Percentiles rank a stretch among this genome's conserved stretches.
phyloP scores from a whole-genome alignment of 2,113 vertebrate genomes.

The Suricata suricatta region DNA sequence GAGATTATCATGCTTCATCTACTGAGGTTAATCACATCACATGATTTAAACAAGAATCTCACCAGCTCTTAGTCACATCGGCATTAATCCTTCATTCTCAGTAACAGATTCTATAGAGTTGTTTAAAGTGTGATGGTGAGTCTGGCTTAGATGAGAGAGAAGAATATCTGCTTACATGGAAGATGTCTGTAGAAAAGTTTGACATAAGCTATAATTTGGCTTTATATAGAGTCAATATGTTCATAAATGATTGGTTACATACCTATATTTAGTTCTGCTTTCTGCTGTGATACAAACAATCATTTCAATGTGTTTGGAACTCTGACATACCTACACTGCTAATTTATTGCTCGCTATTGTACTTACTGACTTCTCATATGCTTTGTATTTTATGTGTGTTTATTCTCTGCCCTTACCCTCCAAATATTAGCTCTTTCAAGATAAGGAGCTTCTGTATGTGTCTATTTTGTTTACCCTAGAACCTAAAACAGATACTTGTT shows the following conservation, averaged over 20 bases:
- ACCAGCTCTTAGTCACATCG: not conserved
- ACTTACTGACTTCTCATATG: not conserved
- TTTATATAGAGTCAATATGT: not conserved
- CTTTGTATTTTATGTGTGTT: not conserved
- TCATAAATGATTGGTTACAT: not conserved
- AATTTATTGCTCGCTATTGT: not conserved
- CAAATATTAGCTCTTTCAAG: not conserved
- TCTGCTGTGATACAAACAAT: not conserved
- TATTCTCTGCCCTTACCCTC: not conserved
- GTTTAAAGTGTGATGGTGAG: not conserved
- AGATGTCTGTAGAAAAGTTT: not conserved
- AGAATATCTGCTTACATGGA: not conserved
- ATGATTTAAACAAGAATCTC: constrained; percentile 43
- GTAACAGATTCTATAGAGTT: not conserved
- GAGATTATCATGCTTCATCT: not conserved
- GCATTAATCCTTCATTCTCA: not conserved
- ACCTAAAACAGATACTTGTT: constrained; percentile 7
- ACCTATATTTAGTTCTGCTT: not conserved
- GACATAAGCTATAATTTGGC: not conserved
- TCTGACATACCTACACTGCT: not conserved
- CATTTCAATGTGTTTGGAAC: not conserved
- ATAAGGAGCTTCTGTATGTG: not conserved
- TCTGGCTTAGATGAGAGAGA: not conserved
- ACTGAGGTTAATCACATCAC: constrained; percentile 5
- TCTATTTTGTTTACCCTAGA: not conserved